Percentiles rank a stretch among this genome's conserved stretches.
Evolutionary conservation across 2,797 vertebrate species (phyloP).

Genomic region (Valencia hispanica): DNA sequence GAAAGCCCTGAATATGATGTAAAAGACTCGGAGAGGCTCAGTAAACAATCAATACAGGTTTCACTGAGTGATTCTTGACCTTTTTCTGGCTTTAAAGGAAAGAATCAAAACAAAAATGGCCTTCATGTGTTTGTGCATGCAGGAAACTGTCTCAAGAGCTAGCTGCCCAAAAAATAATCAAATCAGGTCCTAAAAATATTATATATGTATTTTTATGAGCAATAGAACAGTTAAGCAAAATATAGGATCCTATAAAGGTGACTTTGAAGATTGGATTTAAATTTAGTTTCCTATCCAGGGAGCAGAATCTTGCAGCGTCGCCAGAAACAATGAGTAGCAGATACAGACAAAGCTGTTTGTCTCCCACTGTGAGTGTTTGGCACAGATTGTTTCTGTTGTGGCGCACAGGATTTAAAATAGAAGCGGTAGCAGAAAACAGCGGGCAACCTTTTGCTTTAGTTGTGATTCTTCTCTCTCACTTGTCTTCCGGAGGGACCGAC

Average conservation of each 20-base stretch:
- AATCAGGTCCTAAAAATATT: neutral
- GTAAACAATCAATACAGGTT: conserved; percentile 19
- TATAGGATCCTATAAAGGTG: neutral
- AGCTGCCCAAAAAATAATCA: neutral
- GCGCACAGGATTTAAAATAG: conserved; percentile 4
- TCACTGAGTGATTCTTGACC: conserved; percentile 9
- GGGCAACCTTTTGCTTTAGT: neutral
- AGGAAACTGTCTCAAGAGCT: neutral
- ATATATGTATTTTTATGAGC: neutral
- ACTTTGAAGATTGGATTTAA: neutral
- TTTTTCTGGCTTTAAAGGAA: conserved; percentile 13
- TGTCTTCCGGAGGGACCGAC: neutral
- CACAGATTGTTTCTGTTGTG: conserved; percentile 6
- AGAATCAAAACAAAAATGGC: neutral
- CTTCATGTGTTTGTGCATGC: neutral
- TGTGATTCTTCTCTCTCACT: neutral
- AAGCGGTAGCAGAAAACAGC: conserved; percentile 34
- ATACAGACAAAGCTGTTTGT: neutral
- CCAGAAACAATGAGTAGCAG: neutral
- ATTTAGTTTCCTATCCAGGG: neutral
- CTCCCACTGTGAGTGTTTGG: neutral
- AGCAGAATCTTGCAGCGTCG: conserved; percentile 1
- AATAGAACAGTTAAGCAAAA: neutral
- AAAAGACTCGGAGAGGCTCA: conserved; percentile 10
- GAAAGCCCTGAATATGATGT: conserved; percentile 15